These are phyloP conservation scores for Serrognathus titanus DNA, from an alignment of 2,888 invertebrate species.

Conservation along the genomic window DNA sequence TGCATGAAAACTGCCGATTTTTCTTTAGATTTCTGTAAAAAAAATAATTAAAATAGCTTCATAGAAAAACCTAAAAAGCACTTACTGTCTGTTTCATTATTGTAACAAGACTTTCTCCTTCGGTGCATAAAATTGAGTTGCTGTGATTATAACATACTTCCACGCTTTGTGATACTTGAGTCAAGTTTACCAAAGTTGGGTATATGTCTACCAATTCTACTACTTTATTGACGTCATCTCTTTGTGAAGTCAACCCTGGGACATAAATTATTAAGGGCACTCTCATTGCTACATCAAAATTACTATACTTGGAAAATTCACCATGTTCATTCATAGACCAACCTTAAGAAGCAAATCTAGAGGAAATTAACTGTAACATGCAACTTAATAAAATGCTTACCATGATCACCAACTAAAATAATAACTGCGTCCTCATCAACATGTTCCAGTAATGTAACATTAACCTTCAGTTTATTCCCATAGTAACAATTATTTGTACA, in stretches of 20 bases:
- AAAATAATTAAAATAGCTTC: neutral
- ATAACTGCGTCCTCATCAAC: constrained; percentile 67
- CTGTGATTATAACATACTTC: constrained; percentile 51
- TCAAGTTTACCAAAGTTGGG: constrained; percentile 75
- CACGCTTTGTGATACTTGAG: constrained; percentile 55
- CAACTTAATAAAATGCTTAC: constrained; percentile 48
- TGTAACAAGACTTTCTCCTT: constrained; percentile 67
- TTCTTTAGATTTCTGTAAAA: constrained; percentile 30
- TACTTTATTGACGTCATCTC: constrained; percentile 45
- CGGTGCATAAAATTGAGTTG: constrained; percentile 61
- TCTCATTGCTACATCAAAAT: constrained; percentile 75
- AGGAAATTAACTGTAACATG: neutral
- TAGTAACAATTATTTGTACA: too few species aligned
- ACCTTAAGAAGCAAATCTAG: constrained; percentile 52
- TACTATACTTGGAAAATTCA: constrained; percentile 88
- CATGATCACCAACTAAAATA: constrained; percentile 79
- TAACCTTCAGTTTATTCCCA: too few species aligned
- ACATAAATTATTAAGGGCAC: constrained; percentile 75
- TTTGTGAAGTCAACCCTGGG: constrained; percentile 53
- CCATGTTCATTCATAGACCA: constrained; percentile 91
- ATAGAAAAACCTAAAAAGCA: neutral
- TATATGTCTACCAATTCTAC: constrained; percentile 83
- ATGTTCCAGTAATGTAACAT: constrained; percentile 59
- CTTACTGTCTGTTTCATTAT: constrained; percentile 16
- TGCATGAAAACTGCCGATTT: constrained; percentile 70